These are phyloP conservation scores for Cosmia trapezina DNA, from an alignment of 2,888 invertebrate species.

Conservation along the genomic window DNA sequence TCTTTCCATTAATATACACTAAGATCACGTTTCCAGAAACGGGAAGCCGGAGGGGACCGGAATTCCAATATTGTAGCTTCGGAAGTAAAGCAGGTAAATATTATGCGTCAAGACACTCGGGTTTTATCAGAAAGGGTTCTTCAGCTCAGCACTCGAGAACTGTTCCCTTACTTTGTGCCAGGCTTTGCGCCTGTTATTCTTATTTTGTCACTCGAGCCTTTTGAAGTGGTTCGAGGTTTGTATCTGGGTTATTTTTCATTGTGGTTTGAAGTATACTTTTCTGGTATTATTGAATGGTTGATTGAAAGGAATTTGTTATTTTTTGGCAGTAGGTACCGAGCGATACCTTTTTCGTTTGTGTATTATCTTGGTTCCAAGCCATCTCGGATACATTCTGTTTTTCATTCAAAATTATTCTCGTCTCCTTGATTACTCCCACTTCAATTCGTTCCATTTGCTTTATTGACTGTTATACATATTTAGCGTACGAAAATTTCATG, in stretches of 20 bases:
- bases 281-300: constrained; percentile 2
- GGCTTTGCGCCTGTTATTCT: constrained; percentile 54
- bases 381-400: background rate
- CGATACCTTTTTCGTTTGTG: background rate
- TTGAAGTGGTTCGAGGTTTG: constrained; percentile 29
- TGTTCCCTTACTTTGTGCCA: constrained; percentile 51
- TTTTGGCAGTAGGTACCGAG: background rate
- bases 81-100: constrained; percentile 60
- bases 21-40: constrained; percentile 45
- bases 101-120: constrained; percentile 50
- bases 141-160: constrained; percentile 31
- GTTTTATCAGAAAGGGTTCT: constrained; percentile 58
- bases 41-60: constrained; percentile 26
- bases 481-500: background rate
- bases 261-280: constrained; percentile 36
- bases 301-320: background rate
- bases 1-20: constrained; percentile 6
- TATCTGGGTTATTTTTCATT: constrained; percentile 55
- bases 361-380: background rate
- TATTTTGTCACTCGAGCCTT: constrained; percentile 44
- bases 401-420: background rate
- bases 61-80: constrained; percentile 61
- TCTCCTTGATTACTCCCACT: background rate
- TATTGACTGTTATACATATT: background rate
- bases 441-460: constrained; percentile 1